phyloP scores from a whole-genome alignment of 2,888 invertebrate species.

The Meteorus colon region DNA sequence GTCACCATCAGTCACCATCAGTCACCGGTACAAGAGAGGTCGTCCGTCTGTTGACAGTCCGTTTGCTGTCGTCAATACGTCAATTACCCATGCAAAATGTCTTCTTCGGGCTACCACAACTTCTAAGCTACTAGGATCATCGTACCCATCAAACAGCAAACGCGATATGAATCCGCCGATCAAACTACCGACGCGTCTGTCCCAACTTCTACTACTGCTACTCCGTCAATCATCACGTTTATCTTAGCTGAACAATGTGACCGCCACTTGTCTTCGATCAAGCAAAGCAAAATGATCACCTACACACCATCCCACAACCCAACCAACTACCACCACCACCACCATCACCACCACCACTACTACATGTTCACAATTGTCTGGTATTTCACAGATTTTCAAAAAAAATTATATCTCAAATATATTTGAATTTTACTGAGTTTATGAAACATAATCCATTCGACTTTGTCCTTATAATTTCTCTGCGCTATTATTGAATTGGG shows the following conservation, averaged over 20 bases:
- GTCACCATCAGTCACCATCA: slow-evolving; percentile 72
- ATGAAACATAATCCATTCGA: neutral
- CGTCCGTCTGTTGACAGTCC: slow-evolving; percentile 62
- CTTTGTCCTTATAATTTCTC: neutral
- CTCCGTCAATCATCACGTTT: slow-evolving; percentile 60
- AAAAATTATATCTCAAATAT: slow-evolving; percentile 50
- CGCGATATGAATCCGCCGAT: slow-evolving; percentile 47
- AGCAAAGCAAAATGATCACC: slow-evolving; percentile 72
- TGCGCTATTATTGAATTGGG: neutral
- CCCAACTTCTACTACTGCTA: slow-evolving; percentile 57
- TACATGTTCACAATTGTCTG: slow-evolving; percentile 73
- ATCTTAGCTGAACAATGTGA: slow-evolving; percentile 59
- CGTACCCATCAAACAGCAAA: slow-evolving; percentile 55
- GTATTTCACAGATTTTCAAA: slow-evolving; percentile 72
- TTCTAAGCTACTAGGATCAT: slow-evolving; percentile 67
- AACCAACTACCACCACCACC: slow-evolving; percentile 67
- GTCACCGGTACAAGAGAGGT: slow-evolving; percentile 54
- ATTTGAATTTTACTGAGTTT: neutral
- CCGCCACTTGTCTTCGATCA: slow-evolving; percentile 70
- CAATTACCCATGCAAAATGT: slow-evolving; percentile 53
- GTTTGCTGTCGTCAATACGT: slow-evolving; percentile 61
- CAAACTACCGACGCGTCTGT: slow-evolving; percentile 53
- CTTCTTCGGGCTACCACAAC: slow-evolving; percentile 67
- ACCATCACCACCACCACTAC: slow-evolving; percentile 48
- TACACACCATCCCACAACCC: slow-evolving; percentile 72